Conservation (phyloP, 2,797 vertebrate species). For the Chloroceryle inda region DNA sequence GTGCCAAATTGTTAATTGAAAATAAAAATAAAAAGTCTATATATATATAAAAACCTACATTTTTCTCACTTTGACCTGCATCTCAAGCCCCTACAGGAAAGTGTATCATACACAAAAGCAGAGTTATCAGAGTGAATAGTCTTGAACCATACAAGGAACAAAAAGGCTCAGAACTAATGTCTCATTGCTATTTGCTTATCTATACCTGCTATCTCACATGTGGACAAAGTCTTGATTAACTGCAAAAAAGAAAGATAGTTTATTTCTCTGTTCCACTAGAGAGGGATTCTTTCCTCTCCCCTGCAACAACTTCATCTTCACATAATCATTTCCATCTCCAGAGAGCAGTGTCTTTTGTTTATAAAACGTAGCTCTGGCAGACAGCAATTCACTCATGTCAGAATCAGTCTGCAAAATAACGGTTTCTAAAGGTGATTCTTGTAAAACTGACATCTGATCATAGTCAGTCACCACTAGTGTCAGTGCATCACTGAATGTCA, state of each 20-base stretch:
- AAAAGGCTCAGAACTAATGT: neutral
- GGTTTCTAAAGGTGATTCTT: conserved; percentile 2
- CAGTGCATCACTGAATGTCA: neutral
- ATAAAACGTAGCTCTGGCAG: neutral
- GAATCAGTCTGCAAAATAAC: neutral
- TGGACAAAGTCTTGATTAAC: neutral
- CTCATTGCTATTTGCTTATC: neutral
- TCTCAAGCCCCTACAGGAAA: conserved; percentile 26
- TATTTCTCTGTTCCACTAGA: neutral
- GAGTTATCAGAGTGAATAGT: neutral
- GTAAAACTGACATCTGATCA: neutral
- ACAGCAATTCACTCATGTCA: neutral
- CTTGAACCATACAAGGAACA: neutral
- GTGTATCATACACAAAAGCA: neutral
- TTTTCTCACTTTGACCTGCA: conserved; percentile 16
- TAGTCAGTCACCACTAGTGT: neutral
- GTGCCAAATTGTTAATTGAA: neutral
- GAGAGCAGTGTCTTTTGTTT: neutral
- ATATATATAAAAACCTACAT: neutral
- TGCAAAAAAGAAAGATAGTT: neutral
- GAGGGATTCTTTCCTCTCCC: neutral
- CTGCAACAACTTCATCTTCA: neutral
- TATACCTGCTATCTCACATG: neutral
- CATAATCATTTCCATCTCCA: neutral
- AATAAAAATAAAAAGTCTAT: neutral